Conservation (phyloP, 2,888 invertebrate species). For the Entomobrya proxima region DNA sequence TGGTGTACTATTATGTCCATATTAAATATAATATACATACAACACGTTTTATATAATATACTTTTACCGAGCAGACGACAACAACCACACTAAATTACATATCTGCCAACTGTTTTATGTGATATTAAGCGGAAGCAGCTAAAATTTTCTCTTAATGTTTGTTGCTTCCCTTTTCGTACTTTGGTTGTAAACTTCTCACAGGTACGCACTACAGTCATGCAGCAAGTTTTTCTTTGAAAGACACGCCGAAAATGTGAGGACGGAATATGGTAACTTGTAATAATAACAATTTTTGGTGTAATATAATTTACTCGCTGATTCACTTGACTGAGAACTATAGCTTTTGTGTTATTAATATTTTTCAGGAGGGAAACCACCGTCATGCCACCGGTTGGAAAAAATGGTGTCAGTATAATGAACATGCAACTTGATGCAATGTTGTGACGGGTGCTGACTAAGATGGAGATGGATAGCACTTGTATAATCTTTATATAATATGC, state of each 20-base stretch:
- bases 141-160: slow-evolving; percentile 53
- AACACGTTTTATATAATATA: neutral
- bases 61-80: neutral
- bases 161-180: slow-evolving; percentile 20
- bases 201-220: neutral
- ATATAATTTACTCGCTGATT: no score
- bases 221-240: neutral
- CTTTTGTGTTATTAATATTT: no score
- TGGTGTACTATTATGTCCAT: no score
- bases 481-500: neutral
- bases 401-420: slow-evolving; percentile 56
- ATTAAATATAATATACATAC: no score
- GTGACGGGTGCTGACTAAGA: slow-evolving; percentile 60
- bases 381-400: slow-evolving; percentile 32
- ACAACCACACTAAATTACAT: slow-evolving; percentile 49
- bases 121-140: slow-evolving; percentile 55
- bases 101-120: slow-evolving; percentile 52
- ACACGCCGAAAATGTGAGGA: neutral
- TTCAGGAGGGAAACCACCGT: neutral
- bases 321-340: no score
- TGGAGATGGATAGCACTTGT: slow-evolving; percentile 58
- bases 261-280: no score
- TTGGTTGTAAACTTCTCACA: neutral
- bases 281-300: no score
- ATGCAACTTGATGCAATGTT: slow-evolving; percentile 61